phyloP scores from a whole-genome alignment of 2,888 invertebrate species.

The Petrophora chlorosata region DNA sequence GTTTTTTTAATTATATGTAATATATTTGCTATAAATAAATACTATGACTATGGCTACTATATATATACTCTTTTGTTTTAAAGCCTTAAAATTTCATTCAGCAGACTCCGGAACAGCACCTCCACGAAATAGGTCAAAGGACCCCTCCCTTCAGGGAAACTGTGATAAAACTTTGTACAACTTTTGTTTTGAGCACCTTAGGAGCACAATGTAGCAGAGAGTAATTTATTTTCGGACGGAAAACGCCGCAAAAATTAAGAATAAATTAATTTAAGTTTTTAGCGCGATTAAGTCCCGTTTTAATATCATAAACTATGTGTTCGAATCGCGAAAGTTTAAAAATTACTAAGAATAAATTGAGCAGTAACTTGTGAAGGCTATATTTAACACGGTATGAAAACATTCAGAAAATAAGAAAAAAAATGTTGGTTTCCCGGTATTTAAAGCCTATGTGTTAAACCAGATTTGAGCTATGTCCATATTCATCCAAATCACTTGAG shows the following conservation, averaged over 20 bases:
- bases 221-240: conserved; percentile 36
- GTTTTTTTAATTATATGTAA: too few species aligned
- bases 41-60: not conserved
- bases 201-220: conserved; percentile 50
- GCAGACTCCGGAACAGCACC: conserved; percentile 44
- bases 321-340: not conserved
- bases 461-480: not conserved
- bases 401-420: too few species aligned
- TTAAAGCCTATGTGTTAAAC: not conserved
- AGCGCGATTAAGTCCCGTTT: too few species aligned
- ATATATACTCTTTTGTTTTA: conserved; percentile 11
- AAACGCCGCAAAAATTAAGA: conserved; percentile 29
- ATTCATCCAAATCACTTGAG: not conserved
- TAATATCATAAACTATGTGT: too few species aligned
- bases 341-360: too few species aligned
- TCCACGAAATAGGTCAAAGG: conserved; percentile 78
- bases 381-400: too few species aligned
- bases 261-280: conserved; percentile 17
- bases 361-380: too few species aligned
- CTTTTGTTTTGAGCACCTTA: conserved; percentile 82
- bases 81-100: conserved; percentile 33
- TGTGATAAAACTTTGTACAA: conserved; percentile 76
- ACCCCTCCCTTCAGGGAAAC: conserved; percentile 61
- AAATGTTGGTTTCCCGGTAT: too few species aligned
- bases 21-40: not conserved